These are phyloP conservation scores for Hyaena hyaena DNA, from an alignment of 2,113 vertebrate species.

Conservation along the genomic window DNA sequence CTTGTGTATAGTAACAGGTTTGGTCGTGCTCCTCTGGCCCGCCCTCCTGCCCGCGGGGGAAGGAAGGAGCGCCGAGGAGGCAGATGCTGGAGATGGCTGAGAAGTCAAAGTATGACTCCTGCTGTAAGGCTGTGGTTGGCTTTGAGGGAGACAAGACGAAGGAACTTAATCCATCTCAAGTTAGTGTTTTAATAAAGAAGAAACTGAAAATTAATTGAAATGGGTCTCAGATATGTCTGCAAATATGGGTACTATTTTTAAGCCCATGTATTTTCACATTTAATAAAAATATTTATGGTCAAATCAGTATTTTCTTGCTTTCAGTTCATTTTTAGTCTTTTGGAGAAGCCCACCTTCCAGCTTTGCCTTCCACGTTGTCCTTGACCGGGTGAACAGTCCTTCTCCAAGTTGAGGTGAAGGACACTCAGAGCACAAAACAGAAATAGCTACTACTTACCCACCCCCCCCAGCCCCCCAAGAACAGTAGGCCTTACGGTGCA, in stretches of 20 bases:
- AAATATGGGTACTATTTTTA: slow-evolving; percentile 87
- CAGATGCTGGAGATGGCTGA: not conserved
- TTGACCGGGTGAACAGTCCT: not conserved
- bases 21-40: not conserved
- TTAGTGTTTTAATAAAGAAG: slow-evolving; percentile 82
- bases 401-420: not conserved
- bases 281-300: slow-evolving; percentile 89
- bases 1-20: slow-evolving; percentile 40
- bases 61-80: not conserved
- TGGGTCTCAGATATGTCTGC: slow-evolving; percentile 81
- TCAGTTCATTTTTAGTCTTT: slow-evolving; percentile 13
- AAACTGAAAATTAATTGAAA: slow-evolving; percentile 71
- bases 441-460: not conserved
- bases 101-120: not conserved
- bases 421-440: not conserved
- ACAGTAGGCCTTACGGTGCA: not conserved
- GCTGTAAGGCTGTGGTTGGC: not conserved
- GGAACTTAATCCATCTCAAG: slow-evolving; percentile 76
- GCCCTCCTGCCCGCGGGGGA: not conserved
- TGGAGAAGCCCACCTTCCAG: not conserved
- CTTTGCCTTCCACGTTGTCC: not conserved
- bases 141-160: slow-evolving; percentile 76
- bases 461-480: not conserved
- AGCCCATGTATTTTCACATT: slow-evolving; percentile 88
- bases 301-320: slow-evolving; percentile 61